Conservation (phyloP, 2,888 invertebrate species). For the Tetragonula carbonaria region DNA sequence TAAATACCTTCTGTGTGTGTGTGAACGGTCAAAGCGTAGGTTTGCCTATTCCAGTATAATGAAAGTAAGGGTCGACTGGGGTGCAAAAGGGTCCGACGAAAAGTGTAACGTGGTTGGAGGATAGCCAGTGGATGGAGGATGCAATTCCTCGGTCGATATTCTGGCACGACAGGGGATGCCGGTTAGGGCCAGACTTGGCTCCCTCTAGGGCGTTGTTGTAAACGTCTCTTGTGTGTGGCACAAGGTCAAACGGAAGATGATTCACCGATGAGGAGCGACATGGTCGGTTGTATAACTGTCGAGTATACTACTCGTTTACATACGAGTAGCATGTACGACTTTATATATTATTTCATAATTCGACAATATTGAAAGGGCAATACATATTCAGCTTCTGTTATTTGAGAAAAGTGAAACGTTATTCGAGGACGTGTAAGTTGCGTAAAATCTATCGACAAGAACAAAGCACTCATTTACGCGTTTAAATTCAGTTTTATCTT, state of each 20-base stretch:
- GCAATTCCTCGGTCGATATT: constrained; percentile 74
- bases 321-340: constrained; percentile 3
- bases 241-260: constrained; percentile 72
- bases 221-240: constrained; percentile 64
- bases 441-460: background rate
- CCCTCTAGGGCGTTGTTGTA: constrained; percentile 71
- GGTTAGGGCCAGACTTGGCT: constrained; percentile 69
- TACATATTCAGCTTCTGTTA: background rate
- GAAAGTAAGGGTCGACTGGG: constrained; percentile 51
- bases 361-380: background rate
- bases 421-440: background rate
- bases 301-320: constrained; percentile 51
- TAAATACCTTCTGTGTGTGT: constrained; percentile 7
- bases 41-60: constrained; percentile 32
- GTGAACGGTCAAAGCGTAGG: constrained; percentile 9
- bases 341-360: background rate
- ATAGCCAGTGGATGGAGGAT: constrained; percentile 66
- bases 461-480: background rate
- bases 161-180: constrained; percentile 65
- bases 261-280: constrained; percentile 61
- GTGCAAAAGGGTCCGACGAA: constrained; percentile 56
- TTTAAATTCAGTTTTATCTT: constrained; percentile 10
- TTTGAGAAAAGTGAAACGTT: background rate
- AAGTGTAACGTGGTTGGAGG: constrained; percentile 65
- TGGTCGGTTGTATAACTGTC: constrained; percentile 47